These are phyloP conservation scores for Daphoenositta chrysoptera DNA, from an alignment of 2,113 vertebrate genomes.

Conservation along the genomic window DNA sequence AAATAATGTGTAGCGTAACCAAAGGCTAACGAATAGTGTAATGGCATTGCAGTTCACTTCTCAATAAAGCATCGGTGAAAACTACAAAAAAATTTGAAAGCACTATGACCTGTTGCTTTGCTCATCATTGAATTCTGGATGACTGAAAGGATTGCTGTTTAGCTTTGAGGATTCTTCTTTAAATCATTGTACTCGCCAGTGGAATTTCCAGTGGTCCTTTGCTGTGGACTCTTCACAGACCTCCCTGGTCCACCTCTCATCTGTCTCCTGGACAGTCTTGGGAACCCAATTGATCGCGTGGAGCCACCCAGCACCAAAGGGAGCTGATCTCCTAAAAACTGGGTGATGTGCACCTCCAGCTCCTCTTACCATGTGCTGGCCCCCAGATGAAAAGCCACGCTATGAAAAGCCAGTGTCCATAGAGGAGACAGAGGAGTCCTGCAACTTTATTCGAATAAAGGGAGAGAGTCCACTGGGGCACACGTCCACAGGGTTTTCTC, in stretches of 20 bases:
- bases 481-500: accelerated
- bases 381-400: accelerated
- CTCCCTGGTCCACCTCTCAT: neutral
- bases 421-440: neutral
- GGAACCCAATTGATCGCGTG: accelerated
- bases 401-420: neutral
- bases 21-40: neutral
- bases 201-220: neutral
- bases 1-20: neutral
- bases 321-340: neutral
- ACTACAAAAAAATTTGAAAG: neutral
- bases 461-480: neutral
- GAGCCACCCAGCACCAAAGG: neutral
- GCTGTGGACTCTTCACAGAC: neutral
- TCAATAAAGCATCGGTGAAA: neutral
- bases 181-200: neutral
- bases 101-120: neutral
- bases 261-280: neutral
- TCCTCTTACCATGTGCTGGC: no score
- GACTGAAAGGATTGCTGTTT: neutral
- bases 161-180: neutral
- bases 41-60: neutral
- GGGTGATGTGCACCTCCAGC: neutral
- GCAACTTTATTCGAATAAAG: neutral
- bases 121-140: neutral